Base-by-base conservation (phyloP, 2,113 vertebrate genomes). In the Coptodon rendalli region DNA sequence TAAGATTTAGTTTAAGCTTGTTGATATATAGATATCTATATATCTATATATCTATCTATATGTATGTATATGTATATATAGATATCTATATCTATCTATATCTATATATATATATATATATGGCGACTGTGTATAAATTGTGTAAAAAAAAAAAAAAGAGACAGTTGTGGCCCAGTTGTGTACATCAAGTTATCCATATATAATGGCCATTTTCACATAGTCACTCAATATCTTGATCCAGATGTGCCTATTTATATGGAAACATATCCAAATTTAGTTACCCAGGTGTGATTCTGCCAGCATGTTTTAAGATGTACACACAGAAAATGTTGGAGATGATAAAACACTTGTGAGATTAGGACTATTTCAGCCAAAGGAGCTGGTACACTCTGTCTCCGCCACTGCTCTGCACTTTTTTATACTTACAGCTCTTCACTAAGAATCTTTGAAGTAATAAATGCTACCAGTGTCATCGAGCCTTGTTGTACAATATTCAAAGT, bases 171-270 rank as follows among this genome's bases (percentile, higher is more conserved):
- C 66, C 29, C 61, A 61, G 56, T 78, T 66, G 48, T 82, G 29
- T 40, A 73, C 45, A 88, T 63, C 43, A n/a, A 66, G 6, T 86
- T 56, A 63, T 80, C 40, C 82, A 31, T 87, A 84, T 61, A 38
- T 81, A 76, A 84, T 19, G 80, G 40, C 43, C 89, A 81, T 86
- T 73, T 90, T 87, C 80, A 89, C 29, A 80, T 85, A 83, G 81
- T 94, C 91, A 91, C 86, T 91, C 88, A 63, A 66, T 88, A 93
- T 93, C 90, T 93, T 43, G 27, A 91, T 94, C 95, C 95, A 92
- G 93, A 93, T 93, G 95, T 95, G 95, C 95, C 95, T 96, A 93
- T 86, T 91, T 91, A 90, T 94, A 94, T 94, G 84, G 87, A 95
- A 92, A 95, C 94, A 95, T 96, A 95, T 95, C 94, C 93, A 92